phyloP scores from a whole-genome alignment of 2,888 invertebrate genomes.

The Drosophila ezoana region DNA sequence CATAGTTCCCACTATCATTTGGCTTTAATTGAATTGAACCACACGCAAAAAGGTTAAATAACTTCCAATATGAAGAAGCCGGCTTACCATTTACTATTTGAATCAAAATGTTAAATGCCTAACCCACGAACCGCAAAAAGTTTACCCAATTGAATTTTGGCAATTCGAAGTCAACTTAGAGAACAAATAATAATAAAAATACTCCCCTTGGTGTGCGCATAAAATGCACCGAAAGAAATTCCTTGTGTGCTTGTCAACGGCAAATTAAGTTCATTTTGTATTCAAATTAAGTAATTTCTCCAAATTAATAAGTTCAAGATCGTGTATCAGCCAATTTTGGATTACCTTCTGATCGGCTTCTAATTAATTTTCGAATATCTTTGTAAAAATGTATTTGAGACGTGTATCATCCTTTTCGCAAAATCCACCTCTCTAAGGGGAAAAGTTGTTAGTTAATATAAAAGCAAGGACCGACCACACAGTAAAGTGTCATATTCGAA shows the following conservation, averaged over 20 bases:
- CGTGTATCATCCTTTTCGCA: too few relatives aligned
- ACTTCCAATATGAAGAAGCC: slow-evolving; percentile 1
- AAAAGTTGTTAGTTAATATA: too few relatives aligned
- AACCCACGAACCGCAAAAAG: slow-evolving; percentile 59
- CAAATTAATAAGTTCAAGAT: too few relatives aligned
- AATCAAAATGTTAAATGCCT: slow-evolving; percentile 45
- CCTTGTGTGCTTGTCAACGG: not conserved
- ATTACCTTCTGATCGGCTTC: too few relatives aligned
- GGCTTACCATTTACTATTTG: slow-evolving; percentile 38
- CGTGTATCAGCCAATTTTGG: too few relatives aligned
- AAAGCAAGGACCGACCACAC: too few relatives aligned
- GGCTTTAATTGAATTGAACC: slow-evolving; percentile 42
- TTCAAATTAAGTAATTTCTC: not conserved
- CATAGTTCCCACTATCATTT: slow-evolving; percentile 24
- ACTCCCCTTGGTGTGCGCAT: slow-evolving; percentile 8
- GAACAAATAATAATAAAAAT: slow-evolving; percentile 28
- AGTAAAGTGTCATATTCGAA: too few relatives aligned
- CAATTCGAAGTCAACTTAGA: slow-evolving; percentile 18
- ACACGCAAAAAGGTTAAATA: slow-evolving; percentile 36
- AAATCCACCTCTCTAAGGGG: too few relatives aligned
- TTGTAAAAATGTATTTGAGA: too few relatives aligned
- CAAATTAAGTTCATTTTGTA: too few relatives aligned
- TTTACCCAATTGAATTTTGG: slow-evolving; percentile 63
- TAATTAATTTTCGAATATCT: too few relatives aligned
- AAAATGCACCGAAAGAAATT: slow-evolving; percentile 40